These are phyloP conservation scores for Sarotherodon lohbergeri DNA, from an alignment of 2,113 vertebrate species.

Conservation along the genomic window DNA sequence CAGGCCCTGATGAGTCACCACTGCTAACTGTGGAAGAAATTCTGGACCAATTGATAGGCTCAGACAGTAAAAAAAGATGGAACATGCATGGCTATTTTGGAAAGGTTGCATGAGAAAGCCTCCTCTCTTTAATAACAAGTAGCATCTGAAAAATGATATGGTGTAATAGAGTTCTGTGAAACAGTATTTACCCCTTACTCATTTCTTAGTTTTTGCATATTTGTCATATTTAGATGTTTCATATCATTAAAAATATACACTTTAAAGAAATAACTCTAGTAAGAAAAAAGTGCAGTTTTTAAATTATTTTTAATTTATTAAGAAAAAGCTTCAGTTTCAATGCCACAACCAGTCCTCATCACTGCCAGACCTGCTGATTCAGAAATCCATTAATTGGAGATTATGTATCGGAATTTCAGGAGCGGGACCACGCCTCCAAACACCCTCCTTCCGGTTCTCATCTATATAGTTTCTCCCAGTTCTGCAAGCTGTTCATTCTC, in stretches of 20 bases:
- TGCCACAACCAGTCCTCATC: not conserved
- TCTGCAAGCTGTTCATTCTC: not conserved
- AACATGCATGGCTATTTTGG: rapidly evolving
- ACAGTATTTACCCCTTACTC: not conserved
- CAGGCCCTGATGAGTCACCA: constrained; percentile 47
- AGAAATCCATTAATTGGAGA: not conserved
- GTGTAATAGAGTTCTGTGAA: rapidly evolving
- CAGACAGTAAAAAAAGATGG: not conserved
- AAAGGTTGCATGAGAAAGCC: not conserved
- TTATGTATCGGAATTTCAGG: not conserved
- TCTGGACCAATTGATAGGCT: not conserved
- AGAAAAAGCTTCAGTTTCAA: rapidly evolving
- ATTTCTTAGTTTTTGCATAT: not conserved
- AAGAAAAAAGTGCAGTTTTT: rapidly evolving
- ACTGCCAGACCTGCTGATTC: rapidly evolving
- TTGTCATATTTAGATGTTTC: rapidly evolving
- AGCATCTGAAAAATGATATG: not conserved
- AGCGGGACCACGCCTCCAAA: rapidly evolving
- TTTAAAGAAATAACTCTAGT: rapidly evolving
- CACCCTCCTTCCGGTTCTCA: rapidly evolving
- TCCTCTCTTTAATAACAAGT: not conserved
- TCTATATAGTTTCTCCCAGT: not conserved
- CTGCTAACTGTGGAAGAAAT: not conserved
- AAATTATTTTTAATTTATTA: not conserved
- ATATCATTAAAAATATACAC: not conserved